phyloP scores from a whole-genome alignment of 2,888 invertebrate species.

The Leptura quadrifasciata region DNA sequence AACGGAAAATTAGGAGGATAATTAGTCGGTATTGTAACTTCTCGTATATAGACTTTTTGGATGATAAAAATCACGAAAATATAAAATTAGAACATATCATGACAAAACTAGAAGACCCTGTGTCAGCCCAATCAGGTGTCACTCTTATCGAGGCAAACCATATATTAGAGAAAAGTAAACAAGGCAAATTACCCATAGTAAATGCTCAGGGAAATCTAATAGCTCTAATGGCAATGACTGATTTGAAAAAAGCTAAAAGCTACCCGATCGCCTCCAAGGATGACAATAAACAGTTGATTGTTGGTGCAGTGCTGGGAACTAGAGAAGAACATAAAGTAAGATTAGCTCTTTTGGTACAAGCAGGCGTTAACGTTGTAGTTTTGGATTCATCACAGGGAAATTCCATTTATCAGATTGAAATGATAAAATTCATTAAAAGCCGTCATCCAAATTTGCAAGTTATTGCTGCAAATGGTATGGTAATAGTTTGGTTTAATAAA shows the following conservation, averaged over 20 bases:
- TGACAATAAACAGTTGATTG: slow-evolving; percentile 92
- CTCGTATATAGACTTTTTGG: slow-evolving; percentile 86
- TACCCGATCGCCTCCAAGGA: too few species aligned
- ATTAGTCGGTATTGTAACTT: slow-evolving; percentile 96
- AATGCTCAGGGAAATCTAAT: slow-evolving; percentile 97
- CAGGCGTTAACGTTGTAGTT: too few species aligned
- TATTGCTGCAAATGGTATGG: slow-evolving; percentile 94
- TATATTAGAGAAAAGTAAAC: too few species aligned
- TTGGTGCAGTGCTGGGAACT: slow-evolving; percentile 96
- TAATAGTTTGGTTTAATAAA: too few species aligned
- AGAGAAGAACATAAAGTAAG: slow-evolving; percentile 88
- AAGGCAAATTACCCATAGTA: slow-evolving; percentile 96
- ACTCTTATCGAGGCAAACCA: slow-evolving; percentile 93
- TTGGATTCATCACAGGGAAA: too few species aligned
- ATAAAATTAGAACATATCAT: slow-evolving; percentile 85
- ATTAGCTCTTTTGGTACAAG: slow-evolving; percentile 85
- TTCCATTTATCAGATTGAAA: slow-evolving; percentile 95
- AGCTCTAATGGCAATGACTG: slow-evolving; percentile 97
- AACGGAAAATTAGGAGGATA: slow-evolving; percentile 95
- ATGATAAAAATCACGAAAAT: slow-evolving; percentile 79
- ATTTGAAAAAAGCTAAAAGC: too few species aligned
- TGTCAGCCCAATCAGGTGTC: slow-evolving; percentile 92
- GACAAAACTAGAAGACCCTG: slow-evolving; percentile 90
- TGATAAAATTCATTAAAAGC: slow-evolving; percentile 93
- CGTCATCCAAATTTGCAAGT: slow-evolving; percentile 92